phyloP scores from a whole-genome alignment of 2,797 vertebrate species.

The Halcyon badia region DNA sequence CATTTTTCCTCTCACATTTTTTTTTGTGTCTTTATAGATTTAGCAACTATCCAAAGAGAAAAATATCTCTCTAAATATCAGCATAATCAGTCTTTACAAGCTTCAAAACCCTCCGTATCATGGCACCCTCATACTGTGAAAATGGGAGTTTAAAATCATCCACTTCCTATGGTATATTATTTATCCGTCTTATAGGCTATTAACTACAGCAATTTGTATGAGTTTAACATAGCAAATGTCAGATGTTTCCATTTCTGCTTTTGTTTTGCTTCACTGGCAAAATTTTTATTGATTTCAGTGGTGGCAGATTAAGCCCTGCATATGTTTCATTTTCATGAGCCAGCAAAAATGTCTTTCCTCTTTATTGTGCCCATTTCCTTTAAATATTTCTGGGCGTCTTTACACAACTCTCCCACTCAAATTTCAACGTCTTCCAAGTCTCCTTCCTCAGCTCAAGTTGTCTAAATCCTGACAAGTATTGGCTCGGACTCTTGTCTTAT shows the following conservation, averaged over 20 bases:
- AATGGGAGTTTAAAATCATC: background rate
- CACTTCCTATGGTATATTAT: background rate
- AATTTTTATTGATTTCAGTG: constrained; percentile 48
- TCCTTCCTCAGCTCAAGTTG: background rate
- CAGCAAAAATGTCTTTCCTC: constrained; percentile 24
- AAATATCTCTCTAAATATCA: constrained; percentile 21
- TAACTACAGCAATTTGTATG: constrained; percentile 8
- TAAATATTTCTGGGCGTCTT: background rate
- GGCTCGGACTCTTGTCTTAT: background rate
- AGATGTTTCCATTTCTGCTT: constrained; percentile 57
- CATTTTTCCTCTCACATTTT: background rate
- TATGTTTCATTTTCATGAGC: constrained; percentile 27
- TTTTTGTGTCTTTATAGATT: background rate
- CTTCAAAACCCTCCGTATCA: background rate
- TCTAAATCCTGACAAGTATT: background rate
- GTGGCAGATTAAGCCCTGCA: background rate
- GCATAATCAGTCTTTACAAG: background rate
- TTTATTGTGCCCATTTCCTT: background rate
- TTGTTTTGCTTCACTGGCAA: constrained; percentile 58
- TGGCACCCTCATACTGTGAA: background rate
- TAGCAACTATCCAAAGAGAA: constrained; percentile 9
- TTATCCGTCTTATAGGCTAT: background rate
- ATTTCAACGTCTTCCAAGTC: background rate
- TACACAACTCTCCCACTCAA: background rate
- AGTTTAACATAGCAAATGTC: constrained; percentile 13